phyloP scores from a whole-genome alignment of 2,113 vertebrate genomes.

The Struthidea cinerea region DNA sequence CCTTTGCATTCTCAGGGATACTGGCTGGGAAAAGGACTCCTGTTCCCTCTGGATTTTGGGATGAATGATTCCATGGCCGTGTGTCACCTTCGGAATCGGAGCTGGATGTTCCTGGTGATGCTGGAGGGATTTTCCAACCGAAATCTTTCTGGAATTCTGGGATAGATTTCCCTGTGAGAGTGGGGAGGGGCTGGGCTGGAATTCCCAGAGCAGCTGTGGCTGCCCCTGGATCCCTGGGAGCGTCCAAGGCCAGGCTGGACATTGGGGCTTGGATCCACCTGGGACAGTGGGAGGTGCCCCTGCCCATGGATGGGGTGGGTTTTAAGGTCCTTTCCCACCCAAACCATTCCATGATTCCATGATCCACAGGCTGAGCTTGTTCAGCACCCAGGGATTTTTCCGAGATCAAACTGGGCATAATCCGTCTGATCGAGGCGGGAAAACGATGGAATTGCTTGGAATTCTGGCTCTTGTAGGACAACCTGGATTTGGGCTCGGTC shows the following conservation, averaged over 20 bases:
- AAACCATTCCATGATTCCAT: not conserved
- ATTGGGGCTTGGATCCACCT: rapidly evolving
- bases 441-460: not conserved
- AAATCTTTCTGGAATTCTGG: not conserved
- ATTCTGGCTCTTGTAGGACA: not conserved
- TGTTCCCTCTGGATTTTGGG: not conserved
- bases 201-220: not conserved
- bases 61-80: rapidly evolving
- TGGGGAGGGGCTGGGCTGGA: rapidly evolving
- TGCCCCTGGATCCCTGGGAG: not conserved
- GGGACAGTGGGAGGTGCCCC: rapidly evolving
- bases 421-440: not conserved
- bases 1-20: too few species aligned
- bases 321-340: not conserved
- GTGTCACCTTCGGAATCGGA: not conserved
- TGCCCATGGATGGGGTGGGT: not conserved
- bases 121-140: too few species aligned
- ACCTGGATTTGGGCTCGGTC: not conserved
- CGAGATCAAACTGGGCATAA: not conserved
- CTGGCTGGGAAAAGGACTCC: not conserved
- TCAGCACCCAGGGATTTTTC: not conserved
- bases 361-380: not conserved
- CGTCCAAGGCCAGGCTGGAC: not conserved
- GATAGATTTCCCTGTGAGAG: too few species aligned
- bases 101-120: not conserved